Conservation (phyloP, 2,888 invertebrate genomes). For the Erynnis tages region DNA sequence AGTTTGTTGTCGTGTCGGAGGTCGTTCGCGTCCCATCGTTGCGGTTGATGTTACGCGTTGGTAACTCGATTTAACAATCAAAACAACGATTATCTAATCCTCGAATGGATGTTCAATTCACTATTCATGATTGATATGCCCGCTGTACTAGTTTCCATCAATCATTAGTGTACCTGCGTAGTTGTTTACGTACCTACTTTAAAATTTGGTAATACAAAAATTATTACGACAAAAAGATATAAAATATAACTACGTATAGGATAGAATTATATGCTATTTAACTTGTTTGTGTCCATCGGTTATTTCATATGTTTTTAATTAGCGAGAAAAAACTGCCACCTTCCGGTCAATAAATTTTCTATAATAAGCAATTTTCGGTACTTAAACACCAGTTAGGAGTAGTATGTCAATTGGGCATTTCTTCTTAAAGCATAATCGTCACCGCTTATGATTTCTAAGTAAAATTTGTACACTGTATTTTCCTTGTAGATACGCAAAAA, state of each 20-base stretch:
- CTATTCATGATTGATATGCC: constrained; percentile 9
- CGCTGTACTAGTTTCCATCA: background rate
- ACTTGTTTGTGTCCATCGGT: no score
- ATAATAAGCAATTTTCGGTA: no score
- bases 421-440: no score
- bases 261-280: no score
- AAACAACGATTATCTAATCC: constrained; percentile 17
- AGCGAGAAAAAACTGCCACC: no score
- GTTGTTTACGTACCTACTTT: background rate
- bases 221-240: background rate
- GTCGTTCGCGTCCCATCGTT: constrained; percentile 45
- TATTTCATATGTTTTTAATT: no score
- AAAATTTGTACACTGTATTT: background rate
- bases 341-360: no score
- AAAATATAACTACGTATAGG: no score
- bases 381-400: no score
- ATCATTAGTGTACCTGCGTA: constrained; percentile 1
- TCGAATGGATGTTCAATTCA: constrained; percentile 1
- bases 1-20: constrained; percentile 53
- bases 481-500: constrained; percentile 12
- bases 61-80: background rate
- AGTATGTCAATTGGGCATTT: no score
- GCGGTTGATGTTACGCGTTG: constrained; percentile 2
- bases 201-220: background rate
- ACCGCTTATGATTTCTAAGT: background rate